Evolutionary conservation across 2,113 vertebrate genomes (phyloP).

Genomic region (Platichthys stellatus): DNA sequence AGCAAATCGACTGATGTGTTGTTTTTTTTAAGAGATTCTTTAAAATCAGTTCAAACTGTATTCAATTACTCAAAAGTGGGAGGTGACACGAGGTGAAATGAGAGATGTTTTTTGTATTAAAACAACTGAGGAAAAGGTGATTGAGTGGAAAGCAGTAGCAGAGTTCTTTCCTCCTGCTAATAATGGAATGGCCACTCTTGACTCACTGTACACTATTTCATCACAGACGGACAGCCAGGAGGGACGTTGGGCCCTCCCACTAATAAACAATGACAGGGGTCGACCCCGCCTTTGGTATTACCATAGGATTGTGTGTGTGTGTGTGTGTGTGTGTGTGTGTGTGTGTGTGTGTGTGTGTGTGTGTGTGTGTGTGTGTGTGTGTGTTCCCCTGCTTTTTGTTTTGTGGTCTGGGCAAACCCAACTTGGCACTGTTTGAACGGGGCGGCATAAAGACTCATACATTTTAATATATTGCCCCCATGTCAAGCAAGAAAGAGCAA

Average conservation of each 20-base stretch:
- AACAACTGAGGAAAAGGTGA: slow-evolving; percentile 5
- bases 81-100: neutral
- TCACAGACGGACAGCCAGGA: slow-evolving; percentile 46
- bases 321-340: slow-evolving; percentile 18
- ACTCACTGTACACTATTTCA: slow-evolving; percentile 21
- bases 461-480: slow-evolving; percentile 76
- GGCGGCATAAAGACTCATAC: slow-evolving; percentile 68
- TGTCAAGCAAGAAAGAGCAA: slow-evolving; percentile 75
- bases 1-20: slow-evolving; percentile 19
- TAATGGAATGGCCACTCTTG: slow-evolving; percentile 56
- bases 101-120: slow-evolving; percentile 10
- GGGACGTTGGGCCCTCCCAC: slow-evolving; percentile 54
- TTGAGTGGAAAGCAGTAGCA: slow-evolving; percentile 1
- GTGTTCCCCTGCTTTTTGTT: slow-evolving; percentile 45
- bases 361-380: slow-evolving; percentile 10
- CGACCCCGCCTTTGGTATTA: slow-evolving; percentile 18
- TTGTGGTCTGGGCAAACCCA: slow-evolving; percentile 54
- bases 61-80: neutral
- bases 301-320: neutral
- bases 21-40: slow-evolving; percentile 32
- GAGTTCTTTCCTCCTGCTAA: slow-evolving; percentile 42
- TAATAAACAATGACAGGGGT: slow-evolving; percentile 60
- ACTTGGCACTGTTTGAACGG: slow-evolving; percentile 67
- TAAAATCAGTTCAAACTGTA: slow-evolving; percentile 12
- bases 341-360: slow-evolving; percentile 10